A percentile compares a stretch with the other conserved stretches of the same genome.
These are phyloP conservation scores for Dynastes grantii DNA, from an alignment of 2,888 invertebrate species.

Conservation along the genomic window DNA sequence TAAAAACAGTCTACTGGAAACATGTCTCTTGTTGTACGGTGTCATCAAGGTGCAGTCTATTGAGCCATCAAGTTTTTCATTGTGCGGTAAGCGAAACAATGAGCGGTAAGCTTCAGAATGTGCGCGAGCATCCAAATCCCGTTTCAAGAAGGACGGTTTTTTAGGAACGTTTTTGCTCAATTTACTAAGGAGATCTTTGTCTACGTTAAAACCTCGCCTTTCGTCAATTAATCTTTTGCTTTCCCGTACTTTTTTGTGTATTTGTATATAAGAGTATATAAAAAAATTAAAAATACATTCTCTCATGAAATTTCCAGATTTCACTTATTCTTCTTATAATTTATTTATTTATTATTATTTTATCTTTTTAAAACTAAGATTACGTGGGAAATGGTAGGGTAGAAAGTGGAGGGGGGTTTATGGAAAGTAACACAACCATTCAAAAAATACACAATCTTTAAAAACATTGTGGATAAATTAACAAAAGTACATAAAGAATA, in stretches of 20 bases:
- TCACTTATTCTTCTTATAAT: neutral
- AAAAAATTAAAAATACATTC: constrained; percentile 52
- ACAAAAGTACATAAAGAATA: no score
- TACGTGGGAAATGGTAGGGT: neutral
- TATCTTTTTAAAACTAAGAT: neutral
- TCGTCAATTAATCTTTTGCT: constrained; percentile 87
- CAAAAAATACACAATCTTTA: no score
- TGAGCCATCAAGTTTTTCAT: constrained; percentile 95
- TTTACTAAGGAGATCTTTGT: constrained; percentile 88
- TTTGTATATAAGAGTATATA: constrained; percentile 44
- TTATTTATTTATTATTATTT: neutral
- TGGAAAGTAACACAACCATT: neutral
- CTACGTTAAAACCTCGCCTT: constrained; percentile 91
- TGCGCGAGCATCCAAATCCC: constrained; percentile 95
- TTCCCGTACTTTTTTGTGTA: constrained; percentile 1
- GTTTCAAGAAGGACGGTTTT: constrained; percentile 92
- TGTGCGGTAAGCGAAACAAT: constrained; percentile 87
- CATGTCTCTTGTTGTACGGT: constrained; percentile 93
- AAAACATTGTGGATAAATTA: no score
- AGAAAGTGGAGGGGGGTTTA: neutral
- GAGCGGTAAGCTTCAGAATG: constrained; percentile 93
- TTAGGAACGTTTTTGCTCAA: constrained; percentile 90
- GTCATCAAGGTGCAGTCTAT: constrained; percentile 95
- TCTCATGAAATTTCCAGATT: constrained; percentile 18
- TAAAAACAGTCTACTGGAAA: constrained; percentile 90